Evolutionary conservation across 2,113 vertebrate species (phyloP), one percentile per base, ranked within the genome.

Genomic region (Toxotes jaculatrix): DNA sequence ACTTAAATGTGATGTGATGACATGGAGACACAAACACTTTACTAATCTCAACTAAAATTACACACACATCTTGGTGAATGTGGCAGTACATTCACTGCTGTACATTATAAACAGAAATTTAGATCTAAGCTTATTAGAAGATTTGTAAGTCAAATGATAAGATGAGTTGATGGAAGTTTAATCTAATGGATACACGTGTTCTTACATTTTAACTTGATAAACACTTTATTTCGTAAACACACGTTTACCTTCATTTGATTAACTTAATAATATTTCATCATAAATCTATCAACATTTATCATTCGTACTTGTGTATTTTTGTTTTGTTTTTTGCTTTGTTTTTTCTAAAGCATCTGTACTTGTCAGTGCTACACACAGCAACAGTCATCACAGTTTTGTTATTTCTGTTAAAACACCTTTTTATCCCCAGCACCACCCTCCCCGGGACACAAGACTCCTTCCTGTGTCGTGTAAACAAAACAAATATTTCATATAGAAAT

Each of bases 1-100:
- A 80, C 75, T 79, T 70, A 42, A 87, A 19, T 53, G 62, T 89
- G 80, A 70, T 87, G 67, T 68, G 61, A 77, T 75, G 53, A 74
- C 55, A 80, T 47, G n/a, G 42, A 80, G 23, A 71, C 61, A 56
- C 61, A 80, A 36, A 21, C 8, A 66, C 69, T 67, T 66, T 74
- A 75, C 72, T 66, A 67, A 27, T 49, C 16, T 19, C 36, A 83
- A 65, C 32, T 53, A 10, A 38, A 61, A 75, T 34, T 43, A 38
- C 27, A n/a, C 51, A 27, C n/a, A 17, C 34, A 27, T 65, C 21
- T 27, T 9, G 16, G 19, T 70, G 31, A 77, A 82, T 65, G 32
- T 62, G 61, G 69, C 76, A 57, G 38, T 34, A 34, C 27, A 0
- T 17, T 38, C 59, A 67, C 49, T 36, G 27, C 40, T 38, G 3